These are phyloP conservation scores for Holacanthella duospinosa DNA, from an alignment of 2,888 invertebrate genomes.

Conservation along the genomic window DNA sequence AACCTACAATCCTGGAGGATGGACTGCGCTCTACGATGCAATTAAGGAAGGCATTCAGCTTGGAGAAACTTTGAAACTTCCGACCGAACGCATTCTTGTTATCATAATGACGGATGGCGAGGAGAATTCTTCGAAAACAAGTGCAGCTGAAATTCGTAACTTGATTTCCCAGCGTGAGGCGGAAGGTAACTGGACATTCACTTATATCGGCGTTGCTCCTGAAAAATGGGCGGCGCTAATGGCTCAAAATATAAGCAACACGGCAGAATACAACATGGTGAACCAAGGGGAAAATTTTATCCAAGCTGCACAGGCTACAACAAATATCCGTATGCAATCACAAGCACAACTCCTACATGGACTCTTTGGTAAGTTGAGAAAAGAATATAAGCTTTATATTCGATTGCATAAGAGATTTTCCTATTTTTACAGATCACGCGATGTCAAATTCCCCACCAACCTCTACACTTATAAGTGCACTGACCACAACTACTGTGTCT, in stretches of 20 bases:
- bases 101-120: constrained; percentile 8
- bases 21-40: constrained; percentile 7
- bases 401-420: no score
- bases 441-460: no score
- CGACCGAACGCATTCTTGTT: neutral
- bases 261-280: no score
- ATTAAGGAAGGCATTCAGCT: neutral
- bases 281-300: no score
- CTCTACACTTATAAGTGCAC: no score
- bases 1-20: neutral
- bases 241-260: neutral
- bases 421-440: no score
- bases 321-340: no score
- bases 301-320: no score
- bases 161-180: neutral
- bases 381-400: no score
- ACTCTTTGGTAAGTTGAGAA: no score
- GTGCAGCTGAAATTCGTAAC: neutral
- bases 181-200: constrained; percentile 3
- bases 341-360: no score
- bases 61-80: neutral
- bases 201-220: constrained; percentile 3
- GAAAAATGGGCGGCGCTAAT: neutral
- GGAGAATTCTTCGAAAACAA: neutral
- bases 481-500: no score